Evolutionary conservation across 2,797 vertebrate species (phyloP).

Genomic region (Cygnus olor): DNA sequence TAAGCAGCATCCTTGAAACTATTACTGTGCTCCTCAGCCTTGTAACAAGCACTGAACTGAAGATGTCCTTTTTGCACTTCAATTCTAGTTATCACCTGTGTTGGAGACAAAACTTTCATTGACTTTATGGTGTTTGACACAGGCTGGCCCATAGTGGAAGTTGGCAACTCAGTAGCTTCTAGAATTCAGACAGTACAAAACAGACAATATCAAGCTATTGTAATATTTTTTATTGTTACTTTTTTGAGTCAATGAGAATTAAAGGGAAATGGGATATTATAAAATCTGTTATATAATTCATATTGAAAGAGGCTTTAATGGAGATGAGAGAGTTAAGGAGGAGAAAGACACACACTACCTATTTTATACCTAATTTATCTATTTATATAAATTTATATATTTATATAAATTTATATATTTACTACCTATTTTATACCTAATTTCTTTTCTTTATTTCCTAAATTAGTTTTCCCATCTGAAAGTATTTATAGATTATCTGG

Average conservation of each 20-base stretch:
- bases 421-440: neutral
- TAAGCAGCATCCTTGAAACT: neutral
- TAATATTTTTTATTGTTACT: neutral
- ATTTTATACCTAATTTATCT: too few species aligned
- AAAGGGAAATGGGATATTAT: neutral
- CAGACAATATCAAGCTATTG: neutral
- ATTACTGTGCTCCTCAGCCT: neutral
- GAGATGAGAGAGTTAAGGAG: neutral
- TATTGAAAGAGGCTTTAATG: neutral
- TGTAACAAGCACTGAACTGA: neutral
- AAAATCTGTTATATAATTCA: neutral
- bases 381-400: too few species aligned
- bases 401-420: too few species aligned
- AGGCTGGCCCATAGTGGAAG: neutral
- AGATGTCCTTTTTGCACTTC: neutral
- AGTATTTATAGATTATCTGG: neutral
- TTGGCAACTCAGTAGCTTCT: neutral
- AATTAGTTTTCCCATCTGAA: conserved; percentile 18
- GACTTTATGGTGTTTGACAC: neutral
- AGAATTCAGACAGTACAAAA: neutral
- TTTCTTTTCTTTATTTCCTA: neutral
- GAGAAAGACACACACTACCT: neutral
- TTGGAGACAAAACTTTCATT: neutral
- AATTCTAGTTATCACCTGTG: neutral
- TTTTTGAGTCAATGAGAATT: neutral